A percentile compares a stretch with the other conserved stretches of the same genome.
Evolutionary conservation across 2,888 invertebrate genomes (phyloP).

Genomic region (Eupithecia centaureata): DNA sequence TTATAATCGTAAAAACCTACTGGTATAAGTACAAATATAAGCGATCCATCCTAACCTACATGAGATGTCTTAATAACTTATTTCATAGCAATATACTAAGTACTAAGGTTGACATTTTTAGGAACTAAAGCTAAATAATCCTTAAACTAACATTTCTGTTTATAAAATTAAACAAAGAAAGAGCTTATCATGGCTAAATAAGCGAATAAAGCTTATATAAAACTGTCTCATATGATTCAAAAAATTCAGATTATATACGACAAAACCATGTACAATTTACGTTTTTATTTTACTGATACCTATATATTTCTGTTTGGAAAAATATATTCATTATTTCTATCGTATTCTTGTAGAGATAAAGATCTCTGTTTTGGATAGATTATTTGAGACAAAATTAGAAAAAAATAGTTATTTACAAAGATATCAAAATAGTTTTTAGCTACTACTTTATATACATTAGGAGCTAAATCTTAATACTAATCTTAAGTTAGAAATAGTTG

Average conservation of each 20-base stretch:
- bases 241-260: background rate
- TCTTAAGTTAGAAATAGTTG: background rate
- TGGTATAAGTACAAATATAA: conserved; percentile 19
- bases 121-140: background rate
- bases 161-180: conserved; percentile 29
- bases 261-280: background rate
- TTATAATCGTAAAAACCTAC: background rate
- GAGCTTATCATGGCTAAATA: conserved; percentile 17
- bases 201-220: conserved; percentile 17
- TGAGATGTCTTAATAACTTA: conserved; percentile 27
- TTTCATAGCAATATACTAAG: background rate
- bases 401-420: conserved; percentile 30
- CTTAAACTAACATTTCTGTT: conserved; percentile 10
- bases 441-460: conserved; percentile 31
- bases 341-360: background rate
- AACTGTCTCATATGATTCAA: conserved; percentile 21
- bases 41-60: conserved; percentile 22
- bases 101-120: background rate
- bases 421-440: conserved; percentile 14
- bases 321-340: too few relatives aligned
- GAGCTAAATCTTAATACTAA: conserved; percentile 18
- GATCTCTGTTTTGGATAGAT: conserved; percentile 7
- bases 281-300: background rate
- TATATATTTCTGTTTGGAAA: too few relatives aligned
- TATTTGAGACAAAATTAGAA: conserved; percentile 17